Evolutionary conservation across 2,888 invertebrate species (phyloP).

Genomic region (Dasypolia templi): DNA sequence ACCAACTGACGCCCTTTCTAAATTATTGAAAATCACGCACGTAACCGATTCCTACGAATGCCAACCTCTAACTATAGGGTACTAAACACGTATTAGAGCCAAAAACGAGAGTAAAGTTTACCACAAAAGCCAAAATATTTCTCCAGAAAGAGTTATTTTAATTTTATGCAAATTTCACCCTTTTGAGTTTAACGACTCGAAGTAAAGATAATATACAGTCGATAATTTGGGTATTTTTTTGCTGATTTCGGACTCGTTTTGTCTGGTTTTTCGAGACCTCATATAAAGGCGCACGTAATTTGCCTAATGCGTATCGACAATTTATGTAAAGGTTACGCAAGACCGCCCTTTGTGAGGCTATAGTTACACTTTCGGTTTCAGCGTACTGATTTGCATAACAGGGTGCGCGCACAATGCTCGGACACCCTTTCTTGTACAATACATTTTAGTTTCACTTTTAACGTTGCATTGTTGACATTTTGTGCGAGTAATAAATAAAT

Average conservation of each 20-base stretch:
- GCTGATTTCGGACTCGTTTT: constrained; percentile 76
- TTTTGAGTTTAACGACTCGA: constrained; percentile 72
- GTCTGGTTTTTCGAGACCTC: constrained; percentile 73
- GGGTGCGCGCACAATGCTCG: constrained; percentile 82
- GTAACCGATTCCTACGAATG: constrained; percentile 69
- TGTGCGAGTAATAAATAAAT: constrained; percentile 89
- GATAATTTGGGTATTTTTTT: constrained; percentile 80
- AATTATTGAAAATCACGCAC: constrained; percentile 78
- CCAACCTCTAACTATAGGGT: constrained; percentile 71
- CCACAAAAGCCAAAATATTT: constrained; percentile 88
- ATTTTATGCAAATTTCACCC: constrained; percentile 85
- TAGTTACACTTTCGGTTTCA: constrained; percentile 88
- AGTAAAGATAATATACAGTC: constrained; percentile 75
- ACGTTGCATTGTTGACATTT: constrained; percentile 88
- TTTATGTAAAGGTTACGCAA: constrained; percentile 88
- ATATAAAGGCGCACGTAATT: constrained; percentile 82
- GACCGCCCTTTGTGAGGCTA: constrained; percentile 76
- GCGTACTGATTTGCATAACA: constrained; percentile 89
- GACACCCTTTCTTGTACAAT: constrained; percentile 84
- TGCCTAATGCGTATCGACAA: constrained; percentile 88
- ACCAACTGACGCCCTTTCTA: constrained; percentile 53
- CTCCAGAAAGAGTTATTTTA: constrained; percentile 75
- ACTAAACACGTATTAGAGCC: constrained; percentile 67
- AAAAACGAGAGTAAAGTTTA: constrained; percentile 84
- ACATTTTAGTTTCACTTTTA: constrained; percentile 88